These are phyloP conservation scores for Pteruthius melanotis DNA, from an alignment of 2,113 vertebrate genomes.

Conservation along the genomic window DNA sequence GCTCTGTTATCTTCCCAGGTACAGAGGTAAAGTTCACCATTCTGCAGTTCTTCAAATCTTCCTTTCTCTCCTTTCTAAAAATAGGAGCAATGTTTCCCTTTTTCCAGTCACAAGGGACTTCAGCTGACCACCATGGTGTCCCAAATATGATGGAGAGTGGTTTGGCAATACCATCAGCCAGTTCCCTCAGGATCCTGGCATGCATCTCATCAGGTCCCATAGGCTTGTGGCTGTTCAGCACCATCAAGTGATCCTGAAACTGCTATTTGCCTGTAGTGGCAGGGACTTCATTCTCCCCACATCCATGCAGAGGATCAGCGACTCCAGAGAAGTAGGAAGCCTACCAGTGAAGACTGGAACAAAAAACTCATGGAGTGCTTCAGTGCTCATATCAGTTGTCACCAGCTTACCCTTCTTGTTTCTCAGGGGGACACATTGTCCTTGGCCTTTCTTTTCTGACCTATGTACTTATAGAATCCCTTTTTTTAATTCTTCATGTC, in stretches of 20 bases:
- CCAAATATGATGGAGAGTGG: background rate
- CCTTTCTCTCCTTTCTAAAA: background rate
- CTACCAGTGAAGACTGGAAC: background rate
- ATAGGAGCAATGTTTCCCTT: background rate
- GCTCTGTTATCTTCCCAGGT: too few species aligned
- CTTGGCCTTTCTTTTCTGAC: background rate
- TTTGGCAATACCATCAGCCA: background rate
- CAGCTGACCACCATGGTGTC: background rate
- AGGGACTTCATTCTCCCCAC: background rate
- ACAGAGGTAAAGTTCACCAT: background rate
- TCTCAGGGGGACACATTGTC: background rate
- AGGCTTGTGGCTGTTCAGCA: background rate
- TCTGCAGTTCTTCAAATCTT: background rate
- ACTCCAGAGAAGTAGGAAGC: background rate
- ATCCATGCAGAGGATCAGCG: background rate
- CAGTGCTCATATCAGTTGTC: background rate
- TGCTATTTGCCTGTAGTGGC: rapidly evolving
- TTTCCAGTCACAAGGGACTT: background rate
- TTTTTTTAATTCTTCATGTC: background rate
- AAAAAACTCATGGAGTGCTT: background rate
- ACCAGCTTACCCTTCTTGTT: background rate
- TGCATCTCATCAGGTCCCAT: background rate
- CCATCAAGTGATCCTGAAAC: background rate
- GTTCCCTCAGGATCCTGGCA: too few species aligned
- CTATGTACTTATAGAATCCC: background rate